Evolutionary conservation across 2,888 invertebrate species (phyloP).

Genomic region (Trichogramma dendrolimi): DNA sequence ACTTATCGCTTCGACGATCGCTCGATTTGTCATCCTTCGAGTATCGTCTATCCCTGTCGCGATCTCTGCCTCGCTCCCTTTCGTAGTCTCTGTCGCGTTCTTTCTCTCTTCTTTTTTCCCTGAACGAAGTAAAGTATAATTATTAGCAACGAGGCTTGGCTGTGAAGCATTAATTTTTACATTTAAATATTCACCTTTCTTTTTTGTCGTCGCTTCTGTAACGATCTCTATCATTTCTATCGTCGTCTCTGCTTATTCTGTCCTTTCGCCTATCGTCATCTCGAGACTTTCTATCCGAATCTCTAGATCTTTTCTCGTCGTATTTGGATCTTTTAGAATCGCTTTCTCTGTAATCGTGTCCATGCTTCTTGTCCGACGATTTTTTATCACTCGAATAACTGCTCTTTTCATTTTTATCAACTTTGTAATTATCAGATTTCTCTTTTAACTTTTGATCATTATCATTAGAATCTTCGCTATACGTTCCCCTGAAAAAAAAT

Average conservation of each 20-base stretch:
- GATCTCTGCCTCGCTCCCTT: conserved; percentile 34
- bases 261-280: conserved; percentile 44
- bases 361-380: conserved; percentile 42
- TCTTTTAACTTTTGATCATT: conserved; percentile 39
- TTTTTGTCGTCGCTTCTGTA: conserved; percentile 42
- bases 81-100: conserved; percentile 38
- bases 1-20: conserved; percentile 46
- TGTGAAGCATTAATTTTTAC: background rate
- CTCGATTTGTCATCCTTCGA: conserved; percentile 44
- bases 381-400: conserved; percentile 25
- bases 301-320: conserved; percentile 41
- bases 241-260: conserved; percentile 38
- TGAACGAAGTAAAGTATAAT: conserved; percentile 25
- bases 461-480: conserved; percentile 44
- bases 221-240: conserved; percentile 41
- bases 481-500: conserved; percentile 52
- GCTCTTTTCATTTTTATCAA: conserved; percentile 38
- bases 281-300: conserved; percentile 40
- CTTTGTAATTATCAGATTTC: conserved; percentile 35
- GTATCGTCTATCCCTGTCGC: conserved; percentile 44
- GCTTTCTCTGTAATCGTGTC: conserved; percentile 39
- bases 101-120: conserved; percentile 41
- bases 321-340: conserved; percentile 40
- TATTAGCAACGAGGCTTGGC: background rate
- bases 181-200: conserved; percentile 24